Conservation (phyloP, 2,113 vertebrate species). For the Phodopus roborovskii region DNA sequence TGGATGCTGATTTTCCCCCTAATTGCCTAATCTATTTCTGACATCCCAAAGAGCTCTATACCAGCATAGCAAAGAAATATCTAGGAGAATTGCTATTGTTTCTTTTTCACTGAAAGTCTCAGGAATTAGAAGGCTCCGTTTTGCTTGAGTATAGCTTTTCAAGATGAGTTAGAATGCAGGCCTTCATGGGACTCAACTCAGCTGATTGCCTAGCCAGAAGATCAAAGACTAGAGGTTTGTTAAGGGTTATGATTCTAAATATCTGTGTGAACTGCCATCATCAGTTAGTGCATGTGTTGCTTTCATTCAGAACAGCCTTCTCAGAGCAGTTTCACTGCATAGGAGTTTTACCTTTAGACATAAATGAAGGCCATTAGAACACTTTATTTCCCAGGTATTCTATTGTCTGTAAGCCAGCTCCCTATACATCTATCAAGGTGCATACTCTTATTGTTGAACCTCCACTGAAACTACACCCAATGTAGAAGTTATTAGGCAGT, state of each 20-base stretch:
- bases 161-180: background rate
- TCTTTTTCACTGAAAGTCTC: conserved; percentile 44
- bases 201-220: background rate
- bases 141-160: background rate
- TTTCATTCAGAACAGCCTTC: background rate
- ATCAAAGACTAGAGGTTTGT: background rate
- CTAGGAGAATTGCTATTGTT: conserved; percentile 30
- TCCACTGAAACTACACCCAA: background rate
- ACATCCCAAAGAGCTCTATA: background rate
- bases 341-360: background rate
- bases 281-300: background rate
- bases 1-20: conserved; percentile 32
- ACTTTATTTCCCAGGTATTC: background rate
- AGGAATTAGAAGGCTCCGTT: conserved; percentile 33
- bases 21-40: conserved; percentile 6
- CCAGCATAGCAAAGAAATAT: background rate
- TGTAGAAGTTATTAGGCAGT: conserved; percentile 22
- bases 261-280: background rate
- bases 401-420: background rate
- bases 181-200: background rate
- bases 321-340: background rate
- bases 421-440: background rate
- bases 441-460: conserved; percentile 6
- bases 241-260: background rate
- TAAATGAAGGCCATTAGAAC: conserved; percentile 10